Evolutionary conservation across 2,113 vertebrate genomes (phyloP), one percentile per base, ranked within the genome.

Genomic region (Cyanoderma ruficeps): DNA sequence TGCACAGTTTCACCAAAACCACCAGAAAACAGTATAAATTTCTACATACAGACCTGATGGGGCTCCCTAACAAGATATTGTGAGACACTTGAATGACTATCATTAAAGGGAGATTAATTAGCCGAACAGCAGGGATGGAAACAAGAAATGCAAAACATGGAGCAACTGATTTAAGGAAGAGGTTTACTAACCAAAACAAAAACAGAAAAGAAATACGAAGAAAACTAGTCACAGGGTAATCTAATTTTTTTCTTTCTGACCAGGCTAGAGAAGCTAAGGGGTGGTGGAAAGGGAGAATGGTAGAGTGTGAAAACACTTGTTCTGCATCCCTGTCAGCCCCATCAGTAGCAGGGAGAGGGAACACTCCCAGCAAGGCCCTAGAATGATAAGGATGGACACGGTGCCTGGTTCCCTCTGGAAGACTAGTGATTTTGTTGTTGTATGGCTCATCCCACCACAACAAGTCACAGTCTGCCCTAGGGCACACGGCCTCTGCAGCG

Each of bases 401-500:
- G 50, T 71, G 97, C 96, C 97, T 69, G 28, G 81, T 93, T 96
- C 98, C 95, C 46, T 97, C 63, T 98, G 98, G 98, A 98, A 98
- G 98, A 98, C 98, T 98, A 98, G 98, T 98, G 98, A 98, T 98
- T 98, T 98, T 98, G 98, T 98, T 98, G 98, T 98, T 98, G 97
- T 98, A 84, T 97, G 91, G 46, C 88, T 78, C 85, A 96, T 95
- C 69, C 70, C 93, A 97, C 96, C 98, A 98, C 98, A 98, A 98
- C 98, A 98, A 98, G 97, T 98, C 98, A 97, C 98, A 98, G 98
- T 98, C 98, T 98, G 93, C 98, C 98, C 57, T 96, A 98, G 41
- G 97, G 98, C n/a, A 96, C 76, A 35, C 0, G 95, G 98, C 95
- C 82, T 49, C 57, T 31, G 33, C 92, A 0, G 37, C 94, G 3